Evolutionary conservation across 2,797 vertebrate species (phyloP), one percentile per base, ranked within the genome.

Genomic region (Philypnodon macrostomus): DNA sequence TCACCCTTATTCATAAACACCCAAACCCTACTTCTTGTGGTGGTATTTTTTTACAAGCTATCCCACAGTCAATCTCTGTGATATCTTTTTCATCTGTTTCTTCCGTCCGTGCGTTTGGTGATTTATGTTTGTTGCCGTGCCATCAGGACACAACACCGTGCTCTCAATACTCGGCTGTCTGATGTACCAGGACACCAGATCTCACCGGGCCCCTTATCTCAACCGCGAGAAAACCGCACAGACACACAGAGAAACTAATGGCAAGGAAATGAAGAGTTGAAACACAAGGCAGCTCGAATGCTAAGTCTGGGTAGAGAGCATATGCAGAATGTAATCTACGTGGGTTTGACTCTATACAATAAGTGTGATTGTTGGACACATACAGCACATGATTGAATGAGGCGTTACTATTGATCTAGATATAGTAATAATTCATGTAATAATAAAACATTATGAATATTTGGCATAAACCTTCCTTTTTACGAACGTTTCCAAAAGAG

Each of bases 1-100:
- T n/a, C n/a, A n/a, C n/a, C n/a, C n/a, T n/a, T n/a, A n/a, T n/a
- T n/a, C n/a, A n/a, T n/a, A n/a, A n/a, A n/a, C n/a, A n/a, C n/a
- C n/a, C n/a, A n/a, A n/a, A n/a, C n/a, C n/a, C n/a, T n/a, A n/a
- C n/a, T n/a, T 23, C 45, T 64, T 49, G 53, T 19, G 47, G 55
- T 41, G 38, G 63, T 75, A 82, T 64, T 63, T 65, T 68, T 88
- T 86, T 80, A 84, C 80, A 86, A 85, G 81, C 77, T 54, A 75
- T 77, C 63, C 50, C 19, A 70, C 51, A 77, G 81, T 89, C 85
- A 87, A 88, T 89, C 83, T 78, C 48, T 72, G 37, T 53, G 52
- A 66, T 77, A 85, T 85, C 73, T 77, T 84, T 87, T 88, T 86
- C 86, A 88, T 87, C 87, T 87, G 50, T 83, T 63, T 73, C 53